A percentile compares a stretch with the other conserved stretches of the same genome.
Conservation (phyloP, 1,140 invertebrate genomes). For the Lerema accius region DNA sequence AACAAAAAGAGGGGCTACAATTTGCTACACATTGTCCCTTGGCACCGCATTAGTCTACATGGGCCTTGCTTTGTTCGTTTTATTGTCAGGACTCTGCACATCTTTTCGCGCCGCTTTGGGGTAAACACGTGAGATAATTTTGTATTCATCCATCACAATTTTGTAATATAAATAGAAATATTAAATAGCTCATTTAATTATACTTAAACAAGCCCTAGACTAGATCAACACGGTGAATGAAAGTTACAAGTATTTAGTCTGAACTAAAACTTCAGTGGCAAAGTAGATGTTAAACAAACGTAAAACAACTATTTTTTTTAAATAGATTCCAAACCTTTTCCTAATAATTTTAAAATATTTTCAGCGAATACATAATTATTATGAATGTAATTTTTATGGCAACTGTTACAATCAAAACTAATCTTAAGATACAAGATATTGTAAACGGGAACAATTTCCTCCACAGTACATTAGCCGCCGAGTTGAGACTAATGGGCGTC, state of each 20-base stretch:
- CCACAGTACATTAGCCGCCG: slow-evolving; percentile 27
- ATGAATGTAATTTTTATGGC: no score
- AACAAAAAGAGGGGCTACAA: slow-evolving; percentile 19
- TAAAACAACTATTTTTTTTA: no score
- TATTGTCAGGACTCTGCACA: not conserved
- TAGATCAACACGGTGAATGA: no score
- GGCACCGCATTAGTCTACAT: slow-evolving; percentile 15
- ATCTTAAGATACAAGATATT: slow-evolving; percentile 16
- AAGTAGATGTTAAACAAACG: no score
- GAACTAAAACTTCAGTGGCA: no score
- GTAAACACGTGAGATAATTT: not conserved
- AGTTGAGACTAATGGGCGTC: slow-evolving; percentile 10
- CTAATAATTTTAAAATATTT: no score
- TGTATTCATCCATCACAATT: not conserved
- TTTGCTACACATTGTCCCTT: slow-evolving; percentile 17
- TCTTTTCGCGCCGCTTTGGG: not conserved
- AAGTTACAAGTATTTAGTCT: no score
- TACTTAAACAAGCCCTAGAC: no score
- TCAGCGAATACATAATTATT: no score
- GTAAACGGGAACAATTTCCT: slow-evolving; percentile 18
- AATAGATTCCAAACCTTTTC: no score
- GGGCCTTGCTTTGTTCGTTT: not conserved
- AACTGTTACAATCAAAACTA: slow-evolving; percentile 4
- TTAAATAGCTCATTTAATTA: no score
- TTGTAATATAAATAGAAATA: no score